A percentile compares a stretch with the other conserved stretches of the same genome.
phyloP scores from a whole-genome alignment of 2,113 vertebrate genomes.

The Ginglymostoma cirratum region DNA sequence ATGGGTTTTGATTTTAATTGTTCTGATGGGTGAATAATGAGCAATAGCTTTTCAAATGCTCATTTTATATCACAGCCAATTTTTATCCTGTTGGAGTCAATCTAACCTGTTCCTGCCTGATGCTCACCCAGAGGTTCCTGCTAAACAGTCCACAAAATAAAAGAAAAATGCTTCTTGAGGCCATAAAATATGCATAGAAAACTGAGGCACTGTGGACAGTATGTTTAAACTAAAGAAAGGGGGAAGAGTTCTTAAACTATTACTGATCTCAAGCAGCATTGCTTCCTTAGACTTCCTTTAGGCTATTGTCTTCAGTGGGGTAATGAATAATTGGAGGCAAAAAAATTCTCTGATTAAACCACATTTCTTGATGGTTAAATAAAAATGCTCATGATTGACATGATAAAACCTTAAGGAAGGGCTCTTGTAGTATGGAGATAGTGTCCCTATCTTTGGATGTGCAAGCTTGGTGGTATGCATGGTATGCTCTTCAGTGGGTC shows the following conservation, averaged over 20 bases:
- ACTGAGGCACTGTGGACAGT: neutral
- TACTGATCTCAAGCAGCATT: neutral
- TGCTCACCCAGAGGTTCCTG: neutral
- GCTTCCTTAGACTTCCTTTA: neutral
- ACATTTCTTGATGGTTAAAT: neutral
- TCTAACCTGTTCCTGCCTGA: neutral
- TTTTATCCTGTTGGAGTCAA: neutral
- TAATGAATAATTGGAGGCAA: neutral
- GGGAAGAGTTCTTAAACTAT: neutral
- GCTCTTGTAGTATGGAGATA: too few species aligned
- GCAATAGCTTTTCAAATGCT: neutral
- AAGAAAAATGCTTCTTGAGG: neutral
- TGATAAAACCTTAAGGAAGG: neutral
- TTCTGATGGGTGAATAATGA: neutral
- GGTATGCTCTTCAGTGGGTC: too few species aligned
- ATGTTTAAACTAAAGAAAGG: neutral
- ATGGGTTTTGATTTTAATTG: neutral
- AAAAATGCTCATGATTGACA: neutral
- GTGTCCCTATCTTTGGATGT: too few species aligned
- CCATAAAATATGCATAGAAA: neutral
- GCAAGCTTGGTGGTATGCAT: too few species aligned
- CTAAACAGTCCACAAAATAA: neutral
- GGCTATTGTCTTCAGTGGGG: neutral
- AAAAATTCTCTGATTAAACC: neutral
- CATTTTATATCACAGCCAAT: neutral